Evolutionary conservation across 1,140 invertebrate genomes (phyloP).

Genomic region (Hydropsyche tenuis): DNA sequence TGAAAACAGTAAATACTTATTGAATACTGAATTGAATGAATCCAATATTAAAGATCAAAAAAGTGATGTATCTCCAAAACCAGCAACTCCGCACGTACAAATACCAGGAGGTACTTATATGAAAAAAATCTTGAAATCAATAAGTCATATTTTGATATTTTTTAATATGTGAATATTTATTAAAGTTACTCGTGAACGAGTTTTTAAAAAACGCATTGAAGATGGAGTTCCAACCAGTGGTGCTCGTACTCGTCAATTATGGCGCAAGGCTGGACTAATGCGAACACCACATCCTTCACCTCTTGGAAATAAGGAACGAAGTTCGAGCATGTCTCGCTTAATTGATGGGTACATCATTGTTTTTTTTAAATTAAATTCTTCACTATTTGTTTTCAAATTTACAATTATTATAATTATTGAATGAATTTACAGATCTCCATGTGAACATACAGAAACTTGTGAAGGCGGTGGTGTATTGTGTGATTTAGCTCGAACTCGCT

Average conservation of each 20-base stretch:
- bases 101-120: slow-evolving; percentile 3
- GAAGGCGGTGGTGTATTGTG: slow-evolving; percentile 60
- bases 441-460: slow-evolving; percentile 43
- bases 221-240: slow-evolving; percentile 43
- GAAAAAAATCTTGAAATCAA: too few relatives aligned
- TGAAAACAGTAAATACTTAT: background rate
- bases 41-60: background rate
- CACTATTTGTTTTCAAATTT: too few relatives aligned
- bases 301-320: slow-evolving; percentile 75
- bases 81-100: background rate
- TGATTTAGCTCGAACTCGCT: slow-evolving; percentile 84
- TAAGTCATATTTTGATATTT: too few relatives aligned
- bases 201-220: slow-evolving; percentile 75
- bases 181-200: slow-evolving; percentile 65
- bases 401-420: slow-evolving; percentile 30
- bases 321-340: slow-evolving; percentile 83
- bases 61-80: background rate
- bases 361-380: too few relatives aligned
- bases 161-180: background rate
- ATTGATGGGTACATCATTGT: slow-evolving; percentile 70
- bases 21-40: background rate
- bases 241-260: slow-evolving; percentile 59
- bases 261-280: slow-evolving; percentile 54
- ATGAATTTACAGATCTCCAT: slow-evolving; percentile 37
- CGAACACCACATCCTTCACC: slow-evolving; percentile 56